Base-by-base conservation (phyloP, 2,797 vertebrate species). In the Rhincodon typus region DNA sequence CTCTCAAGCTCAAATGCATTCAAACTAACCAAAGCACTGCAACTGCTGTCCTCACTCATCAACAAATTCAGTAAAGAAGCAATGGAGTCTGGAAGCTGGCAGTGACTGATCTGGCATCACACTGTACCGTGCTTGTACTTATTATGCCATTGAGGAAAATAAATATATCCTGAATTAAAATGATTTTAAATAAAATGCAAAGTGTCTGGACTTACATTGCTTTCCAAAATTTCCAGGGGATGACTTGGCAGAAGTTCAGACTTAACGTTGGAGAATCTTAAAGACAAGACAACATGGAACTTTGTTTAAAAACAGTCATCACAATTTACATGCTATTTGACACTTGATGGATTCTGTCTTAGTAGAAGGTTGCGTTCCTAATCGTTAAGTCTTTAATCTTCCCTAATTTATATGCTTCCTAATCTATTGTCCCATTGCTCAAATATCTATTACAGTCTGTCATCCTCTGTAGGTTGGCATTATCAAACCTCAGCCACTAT, bases 231-330 rank as follows among this genome's bases (percentile, higher is more conserved):
- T 96, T 99, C 99, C 98, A 99, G 97, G 0, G 98, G 97, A 96
- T 99, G 99, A 96, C 98, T 98, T 34, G 99, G 99, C 95, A 99
- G 96, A 93, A 99, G 98, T 96, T 99, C 99, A 97, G 97, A 99
- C 97, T 99, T 99, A 50, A 99, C 98, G 96, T 98, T 99, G 91
- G 97, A 97, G 96, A 99, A 99, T 12, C 99, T 99, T 96, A 5
- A 95, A 95, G 15, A 94, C 95, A 96, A 96, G 13, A 96, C 96
- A 95, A 30, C 7, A 96, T 96, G n/a, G 1, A 95, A 57, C 42
- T 95, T 95, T 10, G 13, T 1, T 66, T 21, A 67, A 67, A 19
- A 66, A 34, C 69, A 1, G 94, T 96, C 34, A 96, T 84, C 42
- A 38, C 27, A 95, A 91, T 86, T 95, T 67, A 72, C 69, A 87